Base-by-base conservation (phyloP, 1,140 invertebrate genomes). In the Acyrthosiphon pisum region DNA sequence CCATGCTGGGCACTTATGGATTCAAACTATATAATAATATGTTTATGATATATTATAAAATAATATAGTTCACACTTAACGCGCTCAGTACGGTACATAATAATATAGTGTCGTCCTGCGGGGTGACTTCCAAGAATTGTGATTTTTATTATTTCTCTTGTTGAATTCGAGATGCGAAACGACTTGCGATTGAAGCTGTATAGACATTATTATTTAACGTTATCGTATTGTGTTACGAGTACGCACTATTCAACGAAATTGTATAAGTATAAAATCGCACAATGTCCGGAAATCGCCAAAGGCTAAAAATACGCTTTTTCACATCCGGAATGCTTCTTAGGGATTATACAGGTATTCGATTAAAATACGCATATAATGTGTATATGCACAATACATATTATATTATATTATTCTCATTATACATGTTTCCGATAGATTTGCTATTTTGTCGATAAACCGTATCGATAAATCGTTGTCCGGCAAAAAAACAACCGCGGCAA, bases 1-100 rank as follows among this genome's bases (percentile, higher is more conserved):
- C 14, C 60, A 76, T 76, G 60, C 60, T 76, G 60, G 60, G 60
- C n/a, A 76, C 60, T 76, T 76, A 76, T 76, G 60, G 60, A 76
- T 76, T 76, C n/a, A 76, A 76, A 76, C 60, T 76, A 76, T 76
- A 76, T 76, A 76, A 76, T 76, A 76, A 76, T 76, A 76, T 76
- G 30, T 76, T 76, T 76, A 76, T 76, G 60, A 76, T 76, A 76
- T 76, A 46, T 46, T 76, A 76, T n/a, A 76, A n/a, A 76, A 76
- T 76, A 76, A 76, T 76, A 18, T 76, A 76, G 60, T 76, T 76
- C 14, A n/a, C 60, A 76, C 30, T 76, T n/a, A 76, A n/a, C 30
- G 11, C 60, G 4, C 30, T 76, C 14, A 6, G n/a, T 18, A n/a
- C 60, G 60, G 7, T 76, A 8, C n/a, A 8, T 7, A n/a, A 76